Evolutionary conservation across 2,797 vertebrate species (phyloP).

Genomic region (Tympanoctomys barrerae): DNA sequence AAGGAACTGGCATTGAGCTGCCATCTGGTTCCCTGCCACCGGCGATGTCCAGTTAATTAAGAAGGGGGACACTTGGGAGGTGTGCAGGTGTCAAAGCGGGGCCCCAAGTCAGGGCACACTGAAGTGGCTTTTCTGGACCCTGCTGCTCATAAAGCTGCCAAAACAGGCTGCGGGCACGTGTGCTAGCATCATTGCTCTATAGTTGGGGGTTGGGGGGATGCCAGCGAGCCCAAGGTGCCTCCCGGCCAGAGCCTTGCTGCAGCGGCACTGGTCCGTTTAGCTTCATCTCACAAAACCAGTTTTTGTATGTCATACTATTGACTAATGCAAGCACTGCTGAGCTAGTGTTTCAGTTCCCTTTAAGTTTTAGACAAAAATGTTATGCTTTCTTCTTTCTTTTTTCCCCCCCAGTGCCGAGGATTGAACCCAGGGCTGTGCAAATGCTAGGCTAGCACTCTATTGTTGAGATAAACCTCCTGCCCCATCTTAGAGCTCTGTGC

Average conservation of each 20-base stretch:
- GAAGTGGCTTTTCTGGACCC: neutral
- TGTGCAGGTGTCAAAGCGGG: neutral
- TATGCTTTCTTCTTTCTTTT: neutral
- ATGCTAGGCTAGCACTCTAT: neutral
- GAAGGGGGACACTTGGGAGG: neutral
- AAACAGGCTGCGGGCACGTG: too few relatives aligned
- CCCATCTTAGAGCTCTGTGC: neutral
- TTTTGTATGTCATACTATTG: neutral
- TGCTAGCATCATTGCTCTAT: accelerated
- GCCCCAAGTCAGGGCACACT: neutral
- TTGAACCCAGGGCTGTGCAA: neutral
- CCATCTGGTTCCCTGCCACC: slow-evolving; percentile 43
- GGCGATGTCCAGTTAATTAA: neutral
- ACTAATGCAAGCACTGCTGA: neutral
- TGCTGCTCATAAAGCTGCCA: neutral
- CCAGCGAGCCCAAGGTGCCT: accelerated
- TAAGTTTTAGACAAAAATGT: neutral
- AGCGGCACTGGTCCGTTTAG: accelerated
- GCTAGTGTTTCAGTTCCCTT: accelerated
- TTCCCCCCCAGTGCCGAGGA: neutral
- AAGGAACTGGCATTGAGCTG: neutral
- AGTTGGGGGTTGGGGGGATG: too few relatives aligned
- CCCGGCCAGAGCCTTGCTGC: accelerated
- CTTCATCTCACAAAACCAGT: accelerated
- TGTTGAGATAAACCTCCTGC: neutral